Conservation (phyloP, 2,113 vertebrate genomes). For the Pan paniscus region DNA sequence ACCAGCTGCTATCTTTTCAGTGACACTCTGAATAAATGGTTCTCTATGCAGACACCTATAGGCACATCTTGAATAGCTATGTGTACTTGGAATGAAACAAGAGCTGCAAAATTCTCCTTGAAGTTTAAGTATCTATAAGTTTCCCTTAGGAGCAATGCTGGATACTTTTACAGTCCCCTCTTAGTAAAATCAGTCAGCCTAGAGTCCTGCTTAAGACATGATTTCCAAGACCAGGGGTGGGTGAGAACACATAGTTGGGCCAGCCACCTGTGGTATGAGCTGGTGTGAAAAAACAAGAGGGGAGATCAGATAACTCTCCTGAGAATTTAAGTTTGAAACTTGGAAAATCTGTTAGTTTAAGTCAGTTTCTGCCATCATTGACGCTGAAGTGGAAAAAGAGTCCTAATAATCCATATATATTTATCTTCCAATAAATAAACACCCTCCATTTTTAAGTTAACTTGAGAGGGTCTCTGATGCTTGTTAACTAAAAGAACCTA, state of each 20-base stretch:
- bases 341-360: not conserved
- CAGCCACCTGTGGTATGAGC: not conserved
- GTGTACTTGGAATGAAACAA: not conserved
- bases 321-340: not conserved
- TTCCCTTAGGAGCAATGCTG: not conserved
- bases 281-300: not conserved
- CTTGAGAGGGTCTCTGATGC: not conserved
- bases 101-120: not conserved
- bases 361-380: not conserved
- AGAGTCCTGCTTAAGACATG: not conserved
- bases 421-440: not conserved
- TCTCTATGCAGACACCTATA: not conserved
- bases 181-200: not conserved
- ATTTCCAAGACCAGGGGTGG: not conserved
- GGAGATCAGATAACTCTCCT: not conserved
- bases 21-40: not conserved
- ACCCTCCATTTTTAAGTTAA: not conserved
- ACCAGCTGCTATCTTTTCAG: not conserved
- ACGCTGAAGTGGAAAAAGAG: not conserved
- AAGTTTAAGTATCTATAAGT: not conserved
- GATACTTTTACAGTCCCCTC: not conserved
- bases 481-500: not conserved
- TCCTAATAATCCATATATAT: not conserved
- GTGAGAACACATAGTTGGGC: not conserved
- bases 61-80: not conserved